phyloP scores from a whole-genome alignment of 64 coral and sea anemone species.

The Montipora foliosa region DNA sequence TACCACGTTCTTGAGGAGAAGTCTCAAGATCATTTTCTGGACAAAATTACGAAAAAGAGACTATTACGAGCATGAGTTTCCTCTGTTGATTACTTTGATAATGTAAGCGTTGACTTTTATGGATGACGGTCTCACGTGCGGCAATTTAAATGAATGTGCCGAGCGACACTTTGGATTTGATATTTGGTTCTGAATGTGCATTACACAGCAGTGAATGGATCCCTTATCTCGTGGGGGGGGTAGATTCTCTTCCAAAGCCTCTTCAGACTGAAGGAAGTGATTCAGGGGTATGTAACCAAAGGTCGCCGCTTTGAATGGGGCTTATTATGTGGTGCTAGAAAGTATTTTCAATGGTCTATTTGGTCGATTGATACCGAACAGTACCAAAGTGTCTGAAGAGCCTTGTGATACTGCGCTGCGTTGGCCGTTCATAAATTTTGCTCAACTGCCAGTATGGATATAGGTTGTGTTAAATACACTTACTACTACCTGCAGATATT shows the following conservation, averaged over 20 bases:
- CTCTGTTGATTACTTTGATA: not conserved
- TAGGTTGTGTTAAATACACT: no score
- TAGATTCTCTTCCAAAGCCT: no score
- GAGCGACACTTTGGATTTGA: not conserved
- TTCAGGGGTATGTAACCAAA: not conserved
- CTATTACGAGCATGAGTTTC: not conserved
- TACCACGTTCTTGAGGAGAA: not conserved
- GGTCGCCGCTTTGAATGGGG: not conserved
- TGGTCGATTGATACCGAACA: not conserved
- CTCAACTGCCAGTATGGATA: no score
- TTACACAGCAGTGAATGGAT: not conserved
- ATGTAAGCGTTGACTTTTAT: not conserved
- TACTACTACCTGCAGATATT: no score
- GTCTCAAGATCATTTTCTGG: not conserved
- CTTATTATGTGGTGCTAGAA: not conserved
- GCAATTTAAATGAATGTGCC: not conserved
- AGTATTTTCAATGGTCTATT: not conserved
- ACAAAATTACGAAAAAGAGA: not conserved
- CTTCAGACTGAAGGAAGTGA: not conserved
- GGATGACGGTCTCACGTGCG: not conserved
- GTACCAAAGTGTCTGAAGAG: not conserved
- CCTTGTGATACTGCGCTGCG: not conserved
- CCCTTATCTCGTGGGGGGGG: not conserved
- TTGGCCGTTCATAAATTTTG: not conserved
- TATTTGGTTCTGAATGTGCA: constrained; percentile 5